Base-by-base conservation (phyloP, 2,888 invertebrate species). In the Psococerastis gibbosa region DNA sequence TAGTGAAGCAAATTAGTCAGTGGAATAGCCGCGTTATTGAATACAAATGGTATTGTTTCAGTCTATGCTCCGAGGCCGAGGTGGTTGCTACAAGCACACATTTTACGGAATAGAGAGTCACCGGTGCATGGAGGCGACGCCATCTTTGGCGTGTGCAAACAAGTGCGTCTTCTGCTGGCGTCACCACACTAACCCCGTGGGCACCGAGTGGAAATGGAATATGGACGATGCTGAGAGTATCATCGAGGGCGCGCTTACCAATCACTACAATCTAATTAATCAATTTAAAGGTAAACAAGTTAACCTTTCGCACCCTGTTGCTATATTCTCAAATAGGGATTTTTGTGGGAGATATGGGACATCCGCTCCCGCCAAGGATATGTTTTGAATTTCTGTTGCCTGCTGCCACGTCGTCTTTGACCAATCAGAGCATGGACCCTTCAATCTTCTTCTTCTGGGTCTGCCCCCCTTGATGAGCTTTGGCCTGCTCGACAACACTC, bases 81-180 rank as follows among this genome's bases (percentile, higher is more conserved):
- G 71, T 3, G 71, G 71, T 1, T 71, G 71, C 53, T 71, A 71
- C 56, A 71, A 71, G 51, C 70, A 71, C 55, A 66, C 68, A 3
- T 71, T 71, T 52, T 71, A 71, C 52, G 70, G 71, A 3, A 71
- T 71, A 42, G 68, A 68, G 49, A 67, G 66, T 51, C 70, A 71
- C 51, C 60, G 67, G 11, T 71, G 71, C 49, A 70, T 71, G 69
- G 71, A 71, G 55, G 62, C 69, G 2, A 71, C 71, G 2, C 71
- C 71, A 0, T 67, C 67, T 52, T 56, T 71, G 18, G 71, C 71
- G 3, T 71, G 70, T 49, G 70, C 70, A 27, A 70, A 71, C 52
- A 71, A 71, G 57, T 71, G 71, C 57, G 70, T 71, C 18, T 71
- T 71, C 55, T 71, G 71, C 51, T 71, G 71, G 70, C 59, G 70